Evolutionary conservation across 2,797 vertebrate genomes (phyloP), one percentile per base, ranked within the genome.

Genomic region (Sebastes goodei): DNA sequence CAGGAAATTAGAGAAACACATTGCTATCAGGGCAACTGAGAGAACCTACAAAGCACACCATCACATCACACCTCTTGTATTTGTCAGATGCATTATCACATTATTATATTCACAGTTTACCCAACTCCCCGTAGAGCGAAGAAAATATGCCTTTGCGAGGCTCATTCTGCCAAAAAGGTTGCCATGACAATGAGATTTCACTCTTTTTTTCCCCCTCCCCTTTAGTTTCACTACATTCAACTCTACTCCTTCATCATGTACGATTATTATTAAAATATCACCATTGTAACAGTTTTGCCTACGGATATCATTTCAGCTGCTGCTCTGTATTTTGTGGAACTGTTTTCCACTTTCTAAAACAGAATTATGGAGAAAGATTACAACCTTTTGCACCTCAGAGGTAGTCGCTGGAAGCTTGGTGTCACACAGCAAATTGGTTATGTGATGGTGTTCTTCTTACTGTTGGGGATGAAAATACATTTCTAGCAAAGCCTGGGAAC

Each of bases 91-190:
- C 88, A 92, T 93, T 94, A 93, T 91, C 90, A 81, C 87, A 70
- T 92, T 88, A 92, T 94, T 93, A 92, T 89, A 87, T 90, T 94
- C 92, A 92, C 93, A 94, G 91, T 93, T 95, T 93, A 94, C 83
- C 79, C 88, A 76, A 78, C 93, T 88, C 93, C 92, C 85, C 10
- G 83, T 73, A 82, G 91, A 87, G 90, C 69, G 76, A 77, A 62
- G 85, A 85, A 80, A 89, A 92, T 91, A 86, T 77, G 83, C 76
- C 8, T 42, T 75, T n/a, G 84, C 70, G 15, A 70, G 67, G 78
- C 77, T 83, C 25, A 10, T 71, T 78, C 77, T 88, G 89, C 90
- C 88, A 89, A 89, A 90, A 88, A 66, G 80, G 94, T 95, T 94
- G 91, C 92, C 92, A 93, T 94, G 94, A 90, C 88, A 21, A 94